Evolutionary conservation across 2,797 vertebrate species (phyloP), one percentile per base, ranked within the genome.

Genomic region (Mormyrops attenuatus): DNA sequence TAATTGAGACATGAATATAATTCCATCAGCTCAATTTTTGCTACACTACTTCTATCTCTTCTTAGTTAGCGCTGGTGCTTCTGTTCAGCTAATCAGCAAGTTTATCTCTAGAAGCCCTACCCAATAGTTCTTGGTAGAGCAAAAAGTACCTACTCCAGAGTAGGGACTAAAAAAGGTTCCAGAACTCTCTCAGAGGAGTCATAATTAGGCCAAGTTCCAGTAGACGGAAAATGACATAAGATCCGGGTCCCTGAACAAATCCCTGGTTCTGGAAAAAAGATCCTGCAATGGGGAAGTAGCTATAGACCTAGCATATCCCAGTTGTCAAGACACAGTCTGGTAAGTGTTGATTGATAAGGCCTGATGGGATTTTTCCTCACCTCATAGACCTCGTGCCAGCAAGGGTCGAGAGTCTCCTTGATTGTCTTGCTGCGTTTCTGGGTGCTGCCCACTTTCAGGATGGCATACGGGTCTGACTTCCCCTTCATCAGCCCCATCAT

Each of bases 391-490:
- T 99, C 97, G 0, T 97, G 96, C 99, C 99, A 99, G 63, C 52
- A 87, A 7, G 99, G 99, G 91, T 96, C 92, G 85, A 99, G 93
- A 86, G 96, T 96, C 92, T 96, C 93, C 90, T 97, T 96, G 89
- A 99, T 88, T 0, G 97, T 98, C 92, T 95, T 97, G 95, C 97
- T 99, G 91, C 96, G 95, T 92, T 95, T 94, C 1, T 95, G 92
- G 38, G 90, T 91, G 52, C 96, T 95, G 77, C 98, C 98, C 0
- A 99, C 95, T 0, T 96, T 93, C 89, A 99, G 93, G 0, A 94
- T 94, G n/a, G 95, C 95, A 0, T 99, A 99, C 0, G 99, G 99
- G 92, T 99, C 99, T 0, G 99, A 99, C 92, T 98, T 99, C 52
- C 98, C 98, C 90, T 97, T 96, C 41, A 98, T 96, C 3, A 98